Percentiles rank a stretch among this genome's conserved stretches.
Conservation (phyloP, 2,888 invertebrate genomes). For the Drosophila atroscutellata region DNA sequence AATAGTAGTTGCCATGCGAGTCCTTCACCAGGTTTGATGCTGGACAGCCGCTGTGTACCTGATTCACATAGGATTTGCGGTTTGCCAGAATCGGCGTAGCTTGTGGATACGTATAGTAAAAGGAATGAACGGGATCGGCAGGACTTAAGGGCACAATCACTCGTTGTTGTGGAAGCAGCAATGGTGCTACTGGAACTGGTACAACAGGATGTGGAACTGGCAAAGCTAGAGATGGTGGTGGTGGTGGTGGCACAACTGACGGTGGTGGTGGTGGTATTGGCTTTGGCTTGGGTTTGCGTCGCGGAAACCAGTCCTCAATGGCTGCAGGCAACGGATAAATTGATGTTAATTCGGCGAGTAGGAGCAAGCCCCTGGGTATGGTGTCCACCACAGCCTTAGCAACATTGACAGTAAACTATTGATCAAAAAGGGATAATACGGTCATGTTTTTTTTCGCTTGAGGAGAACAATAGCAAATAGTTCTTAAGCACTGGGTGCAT, state of each 20-base stretch:
- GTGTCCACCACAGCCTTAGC: slow-evolving; percentile 74
- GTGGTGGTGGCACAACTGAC: slow-evolving; percentile 38
- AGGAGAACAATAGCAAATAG: background rate
- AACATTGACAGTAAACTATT: slow-evolving; percentile 65
- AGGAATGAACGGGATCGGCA: slow-evolving; percentile 68
- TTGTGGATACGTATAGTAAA: slow-evolving; percentile 65
- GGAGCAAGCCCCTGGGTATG: slow-evolving; percentile 75
- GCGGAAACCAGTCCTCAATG: slow-evolving; percentile 55
- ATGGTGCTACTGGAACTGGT: slow-evolving; percentile 23
- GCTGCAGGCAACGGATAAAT: slow-evolving; percentile 77
- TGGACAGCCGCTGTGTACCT: slow-evolving; percentile 55
- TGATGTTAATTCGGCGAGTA: slow-evolving; percentile 71
- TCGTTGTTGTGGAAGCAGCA: slow-evolving; percentile 29
- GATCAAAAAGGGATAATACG: background rate
- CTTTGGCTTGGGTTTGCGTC: slow-evolving; percentile 51
- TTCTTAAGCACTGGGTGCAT: background rate
- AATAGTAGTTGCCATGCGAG: slow-evolving; percentile 63
- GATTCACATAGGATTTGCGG: slow-evolving; percentile 50
- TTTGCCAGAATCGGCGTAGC: slow-evolving; percentile 39
- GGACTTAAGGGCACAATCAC: slow-evolving; percentile 63
- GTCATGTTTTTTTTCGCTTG: background rate
- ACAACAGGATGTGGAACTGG: slow-evolving; percentile 1
- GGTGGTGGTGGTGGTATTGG: slow-evolving; percentile 34
- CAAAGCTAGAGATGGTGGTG: slow-evolving; percentile 32
- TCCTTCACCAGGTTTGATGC: slow-evolving; percentile 62